Evolutionary conservation across 2,888 invertebrate genomes (phyloP), one percentile per base, ranked within the genome.

Genomic region (Drosophila nigricruria): DNA sequence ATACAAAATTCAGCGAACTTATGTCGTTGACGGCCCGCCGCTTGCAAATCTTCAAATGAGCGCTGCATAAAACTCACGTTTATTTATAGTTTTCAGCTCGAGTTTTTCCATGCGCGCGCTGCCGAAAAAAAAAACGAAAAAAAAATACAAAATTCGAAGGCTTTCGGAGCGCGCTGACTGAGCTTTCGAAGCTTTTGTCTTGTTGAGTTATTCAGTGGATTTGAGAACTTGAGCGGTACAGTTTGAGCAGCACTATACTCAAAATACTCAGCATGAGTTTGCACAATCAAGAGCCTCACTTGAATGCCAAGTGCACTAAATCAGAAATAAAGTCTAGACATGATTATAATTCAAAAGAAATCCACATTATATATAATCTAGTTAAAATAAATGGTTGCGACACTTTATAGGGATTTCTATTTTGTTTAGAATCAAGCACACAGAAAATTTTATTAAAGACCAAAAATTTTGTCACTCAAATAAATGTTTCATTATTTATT

Each of bases 41-140:
- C 88, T 90, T 86, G 89, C 88, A 91, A 92, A 91, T 91, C 90
- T 92, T 88, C 81, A 83, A 91, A 90, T 92, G 91, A 89, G 86
- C 87, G 82, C 88, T 88, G 81, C 89, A 82, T 73, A 76, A 82
- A 85, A 85, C 47, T 62, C 70, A 90, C 90, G 86, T 91, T 92
- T 92, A 92, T 91, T 92, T 92, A 91, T 92, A 92, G 90, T 89
- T 92, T 92, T 89, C 74, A 45, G 69, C 63, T 69, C 57, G 65
- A 23, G 66, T 66, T 77, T 83, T 83, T 78, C 85, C 82, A 81
- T 53, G 74, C 53, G 68, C 70, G 23, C 53, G 79, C 75, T 70
- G 79, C 68, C 80, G 56, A 79, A 79, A 78, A 54, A 78, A 54
- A 49, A 36, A 45, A 16, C 23, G 57, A 40, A 38, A 20, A 38